These are phyloP conservation scores for Dicranocentrus wangi DNA, from an alignment of 2,888 invertebrate genomes.

Conservation along the genomic window DNA sequence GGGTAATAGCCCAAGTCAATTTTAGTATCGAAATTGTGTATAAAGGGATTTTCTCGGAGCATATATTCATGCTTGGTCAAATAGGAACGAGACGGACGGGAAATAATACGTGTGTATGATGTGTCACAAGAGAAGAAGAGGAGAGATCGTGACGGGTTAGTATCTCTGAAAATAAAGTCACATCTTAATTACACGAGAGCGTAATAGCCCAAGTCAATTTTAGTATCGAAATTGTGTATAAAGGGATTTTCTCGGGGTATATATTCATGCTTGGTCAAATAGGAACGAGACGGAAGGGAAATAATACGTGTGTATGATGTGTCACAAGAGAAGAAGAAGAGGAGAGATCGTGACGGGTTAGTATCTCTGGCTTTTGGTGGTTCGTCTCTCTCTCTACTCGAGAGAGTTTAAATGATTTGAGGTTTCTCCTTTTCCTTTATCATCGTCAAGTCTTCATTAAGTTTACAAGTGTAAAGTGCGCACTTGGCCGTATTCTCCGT, in stretches of 20 bases:
- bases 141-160: too few species aligned
- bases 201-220: slow-evolving; percentile 11
- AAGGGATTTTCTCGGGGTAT: background rate
- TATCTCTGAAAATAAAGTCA: slow-evolving; percentile 10
- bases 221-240: background rate
- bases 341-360: too few species aligned
- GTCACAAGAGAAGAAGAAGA: too few species aligned
- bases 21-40: background rate
- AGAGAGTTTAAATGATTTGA: background rate
- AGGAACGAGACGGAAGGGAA: too few species aligned
- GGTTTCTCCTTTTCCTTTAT: background rate
- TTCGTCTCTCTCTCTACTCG: background rate
- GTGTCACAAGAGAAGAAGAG: too few species aligned
- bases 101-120: too few species aligned
- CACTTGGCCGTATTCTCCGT: background rate
- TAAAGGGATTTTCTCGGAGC: background rate
- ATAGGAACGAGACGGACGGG: too few species aligned
- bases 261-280: too few species aligned
- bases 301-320: too few species aligned
- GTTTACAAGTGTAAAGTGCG: slow-evolving; percentile 5
- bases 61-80: too few species aligned
- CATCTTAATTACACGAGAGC: slow-evolving; percentile 7
- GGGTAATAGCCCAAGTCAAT: slow-evolving; percentile 11
- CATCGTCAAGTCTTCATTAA: slow-evolving; percentile 4
- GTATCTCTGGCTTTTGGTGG: too few species aligned